Percentiles rank a stretch among this genome's conserved stretches.
Evolutionary conservation across 2,113 vertebrate species (phyloP).

Genomic region (Stomatorhinus ivindoensis): DNA sequence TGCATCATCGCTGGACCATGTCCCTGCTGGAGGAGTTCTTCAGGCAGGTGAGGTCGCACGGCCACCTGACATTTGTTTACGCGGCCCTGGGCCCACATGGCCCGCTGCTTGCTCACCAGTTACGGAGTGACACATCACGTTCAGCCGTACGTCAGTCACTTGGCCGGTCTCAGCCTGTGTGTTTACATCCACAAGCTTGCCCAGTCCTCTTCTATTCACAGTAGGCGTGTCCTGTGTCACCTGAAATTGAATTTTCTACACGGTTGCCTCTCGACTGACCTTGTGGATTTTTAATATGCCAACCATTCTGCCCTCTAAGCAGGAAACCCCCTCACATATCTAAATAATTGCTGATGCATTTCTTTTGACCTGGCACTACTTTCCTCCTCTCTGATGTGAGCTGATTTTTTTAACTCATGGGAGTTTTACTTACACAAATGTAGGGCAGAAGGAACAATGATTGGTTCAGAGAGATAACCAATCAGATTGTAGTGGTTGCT

Average conservation of each 20-base stretch:
- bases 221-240: neutral
- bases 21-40: constrained; percentile 96
- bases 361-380: neutral
- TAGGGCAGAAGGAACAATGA: too few species aligned
- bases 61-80: neutral
- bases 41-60: constrained; percentile 68
- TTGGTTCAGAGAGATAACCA: too few species aligned
- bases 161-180: neutral
- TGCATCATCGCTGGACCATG: constrained; percentile 94
- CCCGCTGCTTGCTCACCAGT: neutral
- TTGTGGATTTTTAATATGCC: neutral
- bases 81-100: neutral
- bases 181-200: neutral
- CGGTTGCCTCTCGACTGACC: neutral
- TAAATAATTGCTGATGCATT: neutral
- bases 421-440: too few species aligned
- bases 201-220: neutral
- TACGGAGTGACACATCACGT: neutral
- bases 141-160: neutral
- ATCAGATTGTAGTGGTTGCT: too few species aligned
- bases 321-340: neutral
- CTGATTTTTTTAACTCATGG: neutral
- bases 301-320: neutral
- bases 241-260: neutral
- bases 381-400: neutral